These are phyloP conservation scores for Xanthia togata DNA, from an alignment of 2,888 invertebrate species.

Conservation along the genomic window DNA sequence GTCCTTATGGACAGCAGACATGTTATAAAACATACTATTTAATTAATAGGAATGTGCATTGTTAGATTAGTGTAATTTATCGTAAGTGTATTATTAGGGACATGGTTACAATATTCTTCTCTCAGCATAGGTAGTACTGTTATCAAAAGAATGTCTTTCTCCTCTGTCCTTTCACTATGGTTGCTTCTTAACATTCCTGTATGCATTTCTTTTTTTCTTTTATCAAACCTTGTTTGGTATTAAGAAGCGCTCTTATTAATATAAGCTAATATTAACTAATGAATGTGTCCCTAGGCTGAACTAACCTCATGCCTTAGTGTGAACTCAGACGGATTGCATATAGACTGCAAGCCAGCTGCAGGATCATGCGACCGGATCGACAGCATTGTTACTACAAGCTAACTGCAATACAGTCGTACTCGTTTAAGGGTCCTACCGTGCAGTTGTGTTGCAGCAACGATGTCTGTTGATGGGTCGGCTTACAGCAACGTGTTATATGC, in stretches of 20 bases:
- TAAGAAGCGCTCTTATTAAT: slow-evolving; percentile 72
- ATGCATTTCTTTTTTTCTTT: slow-evolving; percentile 81
- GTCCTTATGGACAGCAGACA: slow-evolving; percentile 84
- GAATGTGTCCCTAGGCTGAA: slow-evolving; percentile 70
- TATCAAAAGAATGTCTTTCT: slow-evolving; percentile 75
- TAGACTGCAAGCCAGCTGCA: slow-evolving; percentile 2
- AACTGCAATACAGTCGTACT: not conserved
- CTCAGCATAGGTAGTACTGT: slow-evolving; percentile 78
- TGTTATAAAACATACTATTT: slow-evolving; percentile 81
- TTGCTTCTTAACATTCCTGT: slow-evolving; percentile 86
- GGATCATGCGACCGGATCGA: not conserved
- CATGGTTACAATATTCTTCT: slow-evolving; percentile 79
- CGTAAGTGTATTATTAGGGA: slow-evolving; percentile 88
- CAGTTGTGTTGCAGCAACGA: slow-evolving; percentile 1
- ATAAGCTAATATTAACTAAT: slow-evolving; percentile 69
- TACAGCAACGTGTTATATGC: not conserved
- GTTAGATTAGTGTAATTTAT: slow-evolving; percentile 89
- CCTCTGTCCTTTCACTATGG: slow-evolving; percentile 84
- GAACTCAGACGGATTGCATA: slow-evolving; percentile 38
- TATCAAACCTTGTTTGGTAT: slow-evolving; percentile 70
- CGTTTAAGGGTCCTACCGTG: not conserved
- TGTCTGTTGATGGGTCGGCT: not conserved
- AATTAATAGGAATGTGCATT: slow-evolving; percentile 84
- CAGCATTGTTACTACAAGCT: slow-evolving; percentile 5
- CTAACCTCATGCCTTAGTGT: slow-evolving; percentile 64